Evolutionary conservation across 2,888 invertebrate species (phyloP), one percentile per base, ranked within the genome.

Genomic region (Drosophila multiciliata): DNA sequence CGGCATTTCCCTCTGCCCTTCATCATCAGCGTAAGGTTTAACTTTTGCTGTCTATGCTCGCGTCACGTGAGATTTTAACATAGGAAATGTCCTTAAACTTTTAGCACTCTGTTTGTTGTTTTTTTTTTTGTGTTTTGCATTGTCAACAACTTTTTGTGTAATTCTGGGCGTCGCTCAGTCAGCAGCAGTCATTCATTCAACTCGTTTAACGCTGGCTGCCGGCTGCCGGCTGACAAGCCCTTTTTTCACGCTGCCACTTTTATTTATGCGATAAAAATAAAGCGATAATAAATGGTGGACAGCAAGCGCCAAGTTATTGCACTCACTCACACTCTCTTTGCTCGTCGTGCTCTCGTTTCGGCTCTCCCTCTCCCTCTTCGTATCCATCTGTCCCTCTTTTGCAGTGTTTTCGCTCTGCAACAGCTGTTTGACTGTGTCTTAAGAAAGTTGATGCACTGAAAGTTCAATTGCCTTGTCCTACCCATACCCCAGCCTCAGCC

Each of bases 211-310:
- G 23, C 15, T 23, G 23, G 45, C 45, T 36, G 32, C 49, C 42
- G 20, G 45, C 45, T 36, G 32, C 49, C 42, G 42, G 66, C 68
- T 77, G 85, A 90, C 85, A 90, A 90, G 90, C 90, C 85, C 85
- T 88, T 86, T 85, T 87, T 90, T 79, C 73, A 66, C 73, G 72
- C 73, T 59, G 35, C 64, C 61, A 86, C 78, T 89, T 83, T 83
- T 89, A 87, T 89, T 90, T 83, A 83, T 90, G 87, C 89, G 89
- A 86, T 89, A 90, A 87, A 86, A 86, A 87, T 87, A 89, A 90
- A 78, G 72, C 84, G 87, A 87, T 89, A 90, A 86, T 87, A 84
- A 87, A 84, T 82, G 87, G 74, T 71, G 88, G 85, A 72, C 80
- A 73, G 67, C 83, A 81, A 78, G 80, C 88, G 76, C 58, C 75